Percentiles rank a stretch among this genome's conserved stretches.
These are phyloP conservation scores for Copidosoma aretas DNA, from an alignment of 2,888 invertebrate species.

Conservation along the genomic window DNA sequence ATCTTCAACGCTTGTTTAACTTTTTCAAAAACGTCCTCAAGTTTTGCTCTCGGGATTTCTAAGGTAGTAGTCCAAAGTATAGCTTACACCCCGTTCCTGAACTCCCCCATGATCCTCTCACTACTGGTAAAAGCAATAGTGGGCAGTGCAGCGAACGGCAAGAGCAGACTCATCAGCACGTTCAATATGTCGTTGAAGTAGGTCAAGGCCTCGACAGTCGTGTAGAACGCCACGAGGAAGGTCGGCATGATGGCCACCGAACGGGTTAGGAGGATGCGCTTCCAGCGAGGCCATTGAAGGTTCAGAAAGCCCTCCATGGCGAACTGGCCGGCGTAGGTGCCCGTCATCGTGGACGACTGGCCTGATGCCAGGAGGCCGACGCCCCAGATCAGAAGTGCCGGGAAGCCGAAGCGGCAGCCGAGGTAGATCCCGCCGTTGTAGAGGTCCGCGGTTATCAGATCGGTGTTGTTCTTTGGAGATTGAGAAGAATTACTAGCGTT, in stretches of 20 bases:
- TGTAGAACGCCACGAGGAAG: conserved; percentile 73
- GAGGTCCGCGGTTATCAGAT: conserved; percentile 70
- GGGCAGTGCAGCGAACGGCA: conserved; percentile 87
- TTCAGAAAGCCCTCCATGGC: conserved; percentile 89
- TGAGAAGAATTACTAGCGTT: too few relatives aligned
- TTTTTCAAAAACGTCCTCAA: too few relatives aligned
- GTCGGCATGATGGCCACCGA: conserved; percentile 80
- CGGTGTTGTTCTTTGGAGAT: conserved; percentile 63
- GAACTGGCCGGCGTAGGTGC: conserved; percentile 84
- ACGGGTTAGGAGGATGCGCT: conserved; percentile 82
- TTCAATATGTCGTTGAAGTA: conserved; percentile 86
- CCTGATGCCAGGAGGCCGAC: conserved; percentile 82
- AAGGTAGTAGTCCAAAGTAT: conserved; percentile 3
- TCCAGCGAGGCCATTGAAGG: conserved; percentile 85
- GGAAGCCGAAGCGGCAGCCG: conserved; percentile 78
- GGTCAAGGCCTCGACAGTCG: conserved; percentile 73
- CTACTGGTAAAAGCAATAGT: conserved; percentile 86
- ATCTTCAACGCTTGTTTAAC: too few relatives aligned
- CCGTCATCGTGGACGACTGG: conserved; percentile 83
- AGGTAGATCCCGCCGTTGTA: conserved; percentile 78
- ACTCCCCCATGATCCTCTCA: conserved; percentile 80
- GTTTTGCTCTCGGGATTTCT: too few relatives aligned
- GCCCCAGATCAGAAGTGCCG: conserved; percentile 85
- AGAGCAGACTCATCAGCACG: conserved; percentile 83
- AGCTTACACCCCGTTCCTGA: conserved; percentile 78